Conservation (phyloP, 1,140 invertebrate species). For the Popillia japonica region DNA sequence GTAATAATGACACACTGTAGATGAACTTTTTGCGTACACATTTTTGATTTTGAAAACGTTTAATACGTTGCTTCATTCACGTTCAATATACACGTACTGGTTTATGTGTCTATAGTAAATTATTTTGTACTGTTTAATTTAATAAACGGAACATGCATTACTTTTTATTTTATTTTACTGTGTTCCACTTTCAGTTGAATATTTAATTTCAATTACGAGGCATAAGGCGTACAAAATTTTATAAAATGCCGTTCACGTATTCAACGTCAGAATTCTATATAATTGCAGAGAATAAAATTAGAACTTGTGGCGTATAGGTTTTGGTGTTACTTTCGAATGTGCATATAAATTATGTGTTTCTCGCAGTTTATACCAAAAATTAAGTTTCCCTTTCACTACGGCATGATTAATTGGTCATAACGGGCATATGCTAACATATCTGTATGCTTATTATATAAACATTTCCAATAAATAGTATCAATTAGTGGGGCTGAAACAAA, state of each 20-base stretch:
- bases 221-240: not conserved
- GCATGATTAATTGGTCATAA: not conserved
- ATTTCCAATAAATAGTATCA: not conserved
- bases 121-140: no score
- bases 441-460: not conserved
- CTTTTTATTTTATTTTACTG: not conserved
- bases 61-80: no score
- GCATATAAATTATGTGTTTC: not conserved
- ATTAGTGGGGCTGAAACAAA: no score
- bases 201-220: not conserved
- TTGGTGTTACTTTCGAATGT: not conserved
- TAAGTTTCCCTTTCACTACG: not conserved
- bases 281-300: not conserved
- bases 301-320: not conserved
- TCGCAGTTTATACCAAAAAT: conserved; percentile 21
- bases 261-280: not conserved
- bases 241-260: not conserved
- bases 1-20: no score
- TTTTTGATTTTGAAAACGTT: no score
- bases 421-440: not conserved
- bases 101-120: no score
- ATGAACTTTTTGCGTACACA: no score
- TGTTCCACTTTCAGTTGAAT: not conserved
- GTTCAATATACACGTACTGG: no score
- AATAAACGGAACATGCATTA: not conserved